Percentiles rank a stretch among this genome's conserved stretches.
Evolutionary conservation across 2,113 vertebrate species (phyloP).

Genomic region (Eubucco bourcierii): DNA sequence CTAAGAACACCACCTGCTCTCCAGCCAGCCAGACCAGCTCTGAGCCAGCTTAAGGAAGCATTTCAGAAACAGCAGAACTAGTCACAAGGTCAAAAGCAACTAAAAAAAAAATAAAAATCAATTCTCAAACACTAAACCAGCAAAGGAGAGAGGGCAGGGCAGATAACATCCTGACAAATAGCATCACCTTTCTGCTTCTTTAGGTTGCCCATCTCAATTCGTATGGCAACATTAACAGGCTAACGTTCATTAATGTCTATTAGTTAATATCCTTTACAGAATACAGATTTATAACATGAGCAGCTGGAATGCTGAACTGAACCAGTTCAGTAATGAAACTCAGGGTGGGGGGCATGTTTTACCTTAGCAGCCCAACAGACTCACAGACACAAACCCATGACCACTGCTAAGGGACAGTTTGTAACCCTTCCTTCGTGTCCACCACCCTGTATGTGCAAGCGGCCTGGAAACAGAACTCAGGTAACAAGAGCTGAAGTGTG

Average conservation of each 20-base stretch:
- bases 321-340: not conserved
- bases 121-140: not conserved
- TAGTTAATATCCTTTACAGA: not conserved
- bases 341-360: rapidly evolving
- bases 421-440: rapidly evolving
- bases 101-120: not conserved
- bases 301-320: rapidly evolving
- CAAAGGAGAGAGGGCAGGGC: not conserved
- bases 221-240: not conserved
- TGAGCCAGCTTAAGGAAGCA: not conserved
- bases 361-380: not conserved
- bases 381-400: not conserved
- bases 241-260: not conserved
- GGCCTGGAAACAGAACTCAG: not conserved
- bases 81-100: not conserved
- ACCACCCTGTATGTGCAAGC: rapidly evolving
- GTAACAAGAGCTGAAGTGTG: rapidly evolving
- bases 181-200: not conserved
- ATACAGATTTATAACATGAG: not conserved
- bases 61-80: not conserved
- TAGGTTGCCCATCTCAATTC: not conserved
- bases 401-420: not conserved
- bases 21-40: not conserved
- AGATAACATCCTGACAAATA: not conserved
- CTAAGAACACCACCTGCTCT: not conserved